Conservation (phyloP, 2,113 vertebrate species). For the Regulus satrapa region DNA sequence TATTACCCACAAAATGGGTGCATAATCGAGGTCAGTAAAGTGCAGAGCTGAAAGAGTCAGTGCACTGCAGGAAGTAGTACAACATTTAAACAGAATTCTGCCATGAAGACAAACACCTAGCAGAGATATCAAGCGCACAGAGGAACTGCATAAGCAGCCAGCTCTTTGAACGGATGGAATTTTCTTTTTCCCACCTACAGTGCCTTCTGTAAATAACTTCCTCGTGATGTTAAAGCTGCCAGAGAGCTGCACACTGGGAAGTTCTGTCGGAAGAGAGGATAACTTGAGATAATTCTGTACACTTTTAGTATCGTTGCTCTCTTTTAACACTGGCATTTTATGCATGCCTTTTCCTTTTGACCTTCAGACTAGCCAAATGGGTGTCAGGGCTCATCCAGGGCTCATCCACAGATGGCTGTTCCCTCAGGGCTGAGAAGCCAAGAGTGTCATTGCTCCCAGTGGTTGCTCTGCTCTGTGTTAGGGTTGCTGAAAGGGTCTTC, state of each 20-base stretch:
- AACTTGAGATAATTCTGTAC: background rate
- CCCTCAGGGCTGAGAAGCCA: background rate
- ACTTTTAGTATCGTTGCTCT: background rate
- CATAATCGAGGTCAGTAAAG: background rate
- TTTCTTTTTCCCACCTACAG: conserved; percentile 17
- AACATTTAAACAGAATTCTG: background rate
- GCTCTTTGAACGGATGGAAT: background rate
- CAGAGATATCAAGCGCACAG: background rate
- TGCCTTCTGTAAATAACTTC: conserved; percentile 28
- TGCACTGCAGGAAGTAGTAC: background rate
- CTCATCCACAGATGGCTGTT: background rate
- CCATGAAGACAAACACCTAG: background rate
- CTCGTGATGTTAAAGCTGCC: background rate
- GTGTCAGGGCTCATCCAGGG: background rate
- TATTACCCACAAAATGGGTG: background rate
- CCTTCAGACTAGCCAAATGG: background rate
- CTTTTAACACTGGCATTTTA: background rate
- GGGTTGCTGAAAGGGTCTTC: background rate
- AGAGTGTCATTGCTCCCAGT: accelerated
- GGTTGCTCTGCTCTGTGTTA: background rate
- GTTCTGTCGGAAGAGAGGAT: background rate
- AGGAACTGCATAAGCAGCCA: background rate
- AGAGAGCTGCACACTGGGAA: background rate
- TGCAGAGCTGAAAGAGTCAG: background rate
- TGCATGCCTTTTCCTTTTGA: background rate